A percentile compares a stretch with the other conserved stretches of the same genome.
phyloP scores from a whole-genome alignment of 64 coral and sea anemone species.

The Exaiptasia diaphana region DNA sequence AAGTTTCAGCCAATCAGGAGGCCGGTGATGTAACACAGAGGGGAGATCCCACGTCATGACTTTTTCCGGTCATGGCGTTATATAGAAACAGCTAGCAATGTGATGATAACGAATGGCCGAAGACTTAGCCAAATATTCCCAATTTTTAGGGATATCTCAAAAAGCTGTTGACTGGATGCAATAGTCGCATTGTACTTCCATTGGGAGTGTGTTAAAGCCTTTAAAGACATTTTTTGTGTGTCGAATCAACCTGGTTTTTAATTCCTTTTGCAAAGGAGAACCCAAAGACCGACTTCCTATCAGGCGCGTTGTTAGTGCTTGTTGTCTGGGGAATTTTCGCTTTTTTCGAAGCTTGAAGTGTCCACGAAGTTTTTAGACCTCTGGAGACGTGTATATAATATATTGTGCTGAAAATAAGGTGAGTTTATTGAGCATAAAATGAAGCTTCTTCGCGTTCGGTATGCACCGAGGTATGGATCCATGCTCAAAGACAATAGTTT shows the following conservation, averaged over 20 bases:
- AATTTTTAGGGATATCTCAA: constrained; percentile 40
- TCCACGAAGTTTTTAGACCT: constrained; percentile 49
- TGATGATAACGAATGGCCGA: neutral
- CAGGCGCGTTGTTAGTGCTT: constrained; percentile 20
- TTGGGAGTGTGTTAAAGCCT: constrained; percentile 77
- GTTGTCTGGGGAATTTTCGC: constrained; percentile 55
- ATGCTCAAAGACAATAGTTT: neutral
- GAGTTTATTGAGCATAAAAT: neutral
- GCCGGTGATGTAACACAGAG: constrained; percentile 57
- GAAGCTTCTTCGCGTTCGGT: neutral
- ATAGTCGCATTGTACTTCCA: constrained; percentile 78
- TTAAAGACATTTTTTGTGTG: constrained; percentile 93
- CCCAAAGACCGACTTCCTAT: constrained; percentile 70
- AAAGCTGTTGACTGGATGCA: constrained; percentile 39
- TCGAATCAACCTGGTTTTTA: constrained; percentile 54
- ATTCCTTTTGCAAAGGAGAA: constrained; percentile 91
- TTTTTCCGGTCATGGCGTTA: constrained; percentile 80
- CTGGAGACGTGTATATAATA: constrained; percentile 59
- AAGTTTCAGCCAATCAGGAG: neutral
- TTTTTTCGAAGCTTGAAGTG: constrained; percentile 67
- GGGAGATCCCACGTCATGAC: constrained; percentile 71
- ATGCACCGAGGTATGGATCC: neutral
- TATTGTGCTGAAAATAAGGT: constrained; percentile 64
- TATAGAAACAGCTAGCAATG: neutral
- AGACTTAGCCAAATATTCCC: neutral